Conservation (phyloP, 2,797 vertebrate species). For the Threskiornis aethiopicus region DNA sequence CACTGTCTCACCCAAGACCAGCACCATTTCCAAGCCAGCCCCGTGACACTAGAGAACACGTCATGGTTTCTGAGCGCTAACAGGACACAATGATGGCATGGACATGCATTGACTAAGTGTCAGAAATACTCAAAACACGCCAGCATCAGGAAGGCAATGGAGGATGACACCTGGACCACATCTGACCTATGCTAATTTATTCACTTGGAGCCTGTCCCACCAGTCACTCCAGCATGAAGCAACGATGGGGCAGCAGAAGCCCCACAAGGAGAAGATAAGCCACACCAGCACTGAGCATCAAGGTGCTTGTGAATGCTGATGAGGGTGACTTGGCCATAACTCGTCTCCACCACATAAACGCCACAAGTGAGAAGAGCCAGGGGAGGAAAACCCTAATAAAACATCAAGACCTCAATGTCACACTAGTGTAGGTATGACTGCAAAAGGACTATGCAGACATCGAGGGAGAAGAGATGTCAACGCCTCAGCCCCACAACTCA, state of each 20-base stretch:
- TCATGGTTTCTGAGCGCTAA: neutral
- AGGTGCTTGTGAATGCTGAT: neutral
- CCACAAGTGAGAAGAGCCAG: neutral
- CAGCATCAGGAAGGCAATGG: neutral
- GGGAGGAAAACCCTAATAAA: neutral
- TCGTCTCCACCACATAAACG: neutral
- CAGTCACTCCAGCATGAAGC: neutral
- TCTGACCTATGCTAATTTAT: neutral
- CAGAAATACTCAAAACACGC: neutral
- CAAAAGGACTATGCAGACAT: rapidly evolving
- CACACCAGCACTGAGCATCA: neutral
- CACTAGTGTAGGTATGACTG: rapidly evolving
- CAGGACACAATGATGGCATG: rapidly evolving
- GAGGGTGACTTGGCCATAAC: neutral
- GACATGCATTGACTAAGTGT: rapidly evolving
- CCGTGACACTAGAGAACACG: neutral
- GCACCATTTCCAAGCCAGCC: neutral
- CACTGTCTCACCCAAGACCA: neutral
- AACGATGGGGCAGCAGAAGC: neutral
- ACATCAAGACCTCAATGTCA: neutral
- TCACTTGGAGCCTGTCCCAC: neutral
- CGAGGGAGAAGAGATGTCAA: neutral
- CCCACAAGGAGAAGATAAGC: neutral
- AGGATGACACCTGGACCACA: neutral
- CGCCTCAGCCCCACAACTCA: neutral